These are phyloP conservation scores for Cremastinae sp. DNA, from an alignment of 2,888 invertebrate species.

Conservation along the genomic window DNA sequence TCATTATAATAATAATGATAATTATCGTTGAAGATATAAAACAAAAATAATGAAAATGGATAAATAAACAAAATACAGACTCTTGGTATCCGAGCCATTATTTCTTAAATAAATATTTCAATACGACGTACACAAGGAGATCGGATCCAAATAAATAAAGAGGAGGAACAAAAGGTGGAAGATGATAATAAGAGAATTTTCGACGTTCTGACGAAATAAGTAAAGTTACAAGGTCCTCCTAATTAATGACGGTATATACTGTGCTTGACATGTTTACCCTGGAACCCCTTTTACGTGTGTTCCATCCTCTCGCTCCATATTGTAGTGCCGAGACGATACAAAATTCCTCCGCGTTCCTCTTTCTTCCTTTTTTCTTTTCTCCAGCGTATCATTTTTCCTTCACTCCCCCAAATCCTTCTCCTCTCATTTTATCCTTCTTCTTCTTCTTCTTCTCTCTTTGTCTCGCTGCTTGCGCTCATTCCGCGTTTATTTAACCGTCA, in stretches of 20 bases:
- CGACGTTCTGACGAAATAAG: slow-evolving; percentile 43
- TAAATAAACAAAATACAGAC: too few species aligned
- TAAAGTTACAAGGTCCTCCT: slow-evolving; percentile 71
- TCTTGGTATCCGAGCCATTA: too few species aligned
- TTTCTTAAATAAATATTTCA: too few species aligned
- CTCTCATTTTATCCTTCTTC: slow-evolving; percentile 30
- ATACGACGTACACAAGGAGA: too few species aligned
- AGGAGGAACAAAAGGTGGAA: not conserved
- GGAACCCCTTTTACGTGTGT: slow-evolving; percentile 71
- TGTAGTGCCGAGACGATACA: slow-evolving; percentile 59
- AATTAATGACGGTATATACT: slow-evolving; percentile 78
- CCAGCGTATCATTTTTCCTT: slow-evolving; percentile 7
- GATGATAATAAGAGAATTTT: slow-evolving; percentile 34
- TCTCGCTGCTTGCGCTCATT: slow-evolving; percentile 17
- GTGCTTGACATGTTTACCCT: slow-evolving; percentile 80
- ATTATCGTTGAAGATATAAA: too few species aligned
- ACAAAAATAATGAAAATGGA: too few species aligned
- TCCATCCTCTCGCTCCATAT: slow-evolving; percentile 69
- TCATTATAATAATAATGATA: too few species aligned
- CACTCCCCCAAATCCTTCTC: slow-evolving; percentile 1
- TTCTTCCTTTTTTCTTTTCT: slow-evolving; percentile 4
- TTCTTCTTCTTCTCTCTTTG: slow-evolving; percentile 5
- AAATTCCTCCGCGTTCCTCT: slow-evolving; percentile 47
- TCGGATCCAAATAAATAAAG: too few species aligned
- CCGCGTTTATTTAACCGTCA: slow-evolving; percentile 43